phyloP scores from a whole-genome alignment of 2,113 vertebrate genomes.

The Perccottus glenii region DNA sequence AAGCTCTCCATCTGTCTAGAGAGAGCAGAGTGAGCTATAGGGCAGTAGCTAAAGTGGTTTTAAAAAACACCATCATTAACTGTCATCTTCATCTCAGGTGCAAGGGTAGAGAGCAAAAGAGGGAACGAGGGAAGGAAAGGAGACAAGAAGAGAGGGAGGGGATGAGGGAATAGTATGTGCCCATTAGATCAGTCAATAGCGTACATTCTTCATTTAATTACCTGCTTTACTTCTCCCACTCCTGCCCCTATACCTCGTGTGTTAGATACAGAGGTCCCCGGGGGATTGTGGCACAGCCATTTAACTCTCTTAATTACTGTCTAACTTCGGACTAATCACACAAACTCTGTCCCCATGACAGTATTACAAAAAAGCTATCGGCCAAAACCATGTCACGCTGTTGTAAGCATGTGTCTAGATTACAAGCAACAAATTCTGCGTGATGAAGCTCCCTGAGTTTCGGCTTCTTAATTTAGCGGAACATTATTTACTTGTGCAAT shows the following conservation, averaged over 20 bases:
- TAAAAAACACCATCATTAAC: constrained; percentile 71
- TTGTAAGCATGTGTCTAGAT: constrained; percentile 45
- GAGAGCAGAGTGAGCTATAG: constrained; percentile 41
- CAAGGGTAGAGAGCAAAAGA: constrained; percentile 22
- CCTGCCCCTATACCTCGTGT: constrained; percentile 25
- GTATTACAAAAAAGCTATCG: constrained; percentile 46
- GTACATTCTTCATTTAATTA: constrained; percentile 78
- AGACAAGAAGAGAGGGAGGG: constrained; percentile 23
- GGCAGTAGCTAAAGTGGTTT: constrained; percentile 58
- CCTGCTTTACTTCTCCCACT: constrained; percentile 36
- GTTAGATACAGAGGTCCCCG: constrained; percentile 47
- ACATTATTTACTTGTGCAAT: constrained; percentile 46
- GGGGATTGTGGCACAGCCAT: constrained; percentile 61
- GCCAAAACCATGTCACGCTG: constrained; percentile 25
- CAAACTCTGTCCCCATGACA: constrained; percentile 58
- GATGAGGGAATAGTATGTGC: constrained; percentile 31
- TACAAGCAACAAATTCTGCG: constrained; percentile 46
- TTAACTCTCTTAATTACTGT: constrained; percentile 77
- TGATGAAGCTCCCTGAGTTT: constrained; percentile 54
- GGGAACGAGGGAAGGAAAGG: constrained; percentile 15
- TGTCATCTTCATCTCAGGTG: constrained; percentile 67
- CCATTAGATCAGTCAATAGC: constrained; percentile 69
- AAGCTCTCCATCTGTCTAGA: constrained; percentile 27
- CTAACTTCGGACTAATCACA: constrained; percentile 68
- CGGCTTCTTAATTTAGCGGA: constrained; percentile 51